Evolutionary conservation across 2,797 vertebrate species (phyloP), one percentile per base, ranked within the genome.

Genomic region (Podargus strigoides): DNA sequence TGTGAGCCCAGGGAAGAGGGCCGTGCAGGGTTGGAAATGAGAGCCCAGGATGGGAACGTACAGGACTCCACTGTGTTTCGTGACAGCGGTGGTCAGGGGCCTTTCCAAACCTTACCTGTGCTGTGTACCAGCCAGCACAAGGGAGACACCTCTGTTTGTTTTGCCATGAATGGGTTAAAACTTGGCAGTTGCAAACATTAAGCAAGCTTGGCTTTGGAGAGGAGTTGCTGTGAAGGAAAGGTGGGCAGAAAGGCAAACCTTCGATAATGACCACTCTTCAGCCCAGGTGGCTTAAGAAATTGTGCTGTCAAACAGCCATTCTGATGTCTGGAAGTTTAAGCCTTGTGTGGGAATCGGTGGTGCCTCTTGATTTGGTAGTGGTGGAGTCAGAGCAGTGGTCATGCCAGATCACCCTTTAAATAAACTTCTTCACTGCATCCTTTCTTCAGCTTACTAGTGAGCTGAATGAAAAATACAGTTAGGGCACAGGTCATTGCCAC

Each of bases 21-120:
- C 47, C 1, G 1, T n/a, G 11, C 8, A 6, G 21, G 20, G 3
- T 3, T 62, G 36, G 27, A 41, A 53, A 24, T 55, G 41, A 49
- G 55, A 53, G 27, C 47, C 0, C 2, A 39, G 64, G 37, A 10
- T 8, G 16, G 74, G 34, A 69, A 13, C 1, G 1, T n/a, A 3
- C 9, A 10, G 41, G n/a, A 39, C n/a, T 26, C 14, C 4, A 27
- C 37, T 5, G 15, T 1, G 0, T 37, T 27, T 32, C 1, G 4
- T 37, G 50, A 27, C 74, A 36, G 18, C 2, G 2, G 26, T 2
- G 0, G 28, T 37, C 37, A n/a, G 44, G 10, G 4, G 8, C 52
- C 14, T 52, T 58, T 77, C 56, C 58, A 64, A 84, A 36, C 46
- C 30, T 46, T n/a, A 7, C 15, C 20, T 26, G 4, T 63, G 37